These are phyloP conservation scores for Mugil cephalus DNA, from an alignment of 2,113 vertebrate species.

Conservation along the genomic window DNA sequence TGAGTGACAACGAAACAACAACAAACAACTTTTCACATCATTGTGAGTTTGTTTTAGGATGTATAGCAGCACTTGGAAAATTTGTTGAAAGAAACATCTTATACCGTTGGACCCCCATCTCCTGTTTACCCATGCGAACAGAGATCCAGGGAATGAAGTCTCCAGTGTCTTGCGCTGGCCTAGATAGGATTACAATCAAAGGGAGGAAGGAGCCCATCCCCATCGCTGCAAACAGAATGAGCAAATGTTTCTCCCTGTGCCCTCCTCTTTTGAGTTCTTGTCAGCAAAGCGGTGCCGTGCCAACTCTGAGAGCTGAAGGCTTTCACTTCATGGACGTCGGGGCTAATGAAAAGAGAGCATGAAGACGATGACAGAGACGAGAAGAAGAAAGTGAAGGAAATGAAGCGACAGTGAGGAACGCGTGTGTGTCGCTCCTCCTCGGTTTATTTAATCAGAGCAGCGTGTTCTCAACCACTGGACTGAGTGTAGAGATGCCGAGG, in stretches of 20 bases:
- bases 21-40: constrained; percentile 34
- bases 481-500: constrained; percentile 25
- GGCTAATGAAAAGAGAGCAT: constrained; percentile 62
- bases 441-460: constrained; percentile 63
- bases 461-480: constrained; percentile 40
- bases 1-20: constrained; percentile 45
- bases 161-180: constrained; percentile 75
- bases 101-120: constrained; percentile 38
- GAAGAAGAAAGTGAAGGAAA: constrained; percentile 51
- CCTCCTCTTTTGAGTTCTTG: constrained; percentile 47
- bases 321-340: constrained; percentile 34
- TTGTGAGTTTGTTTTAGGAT: constrained; percentile 31
- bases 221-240: constrained; percentile 77
- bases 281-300: constrained; percentile 60
- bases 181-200: constrained; percentile 82
- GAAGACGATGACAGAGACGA: constrained; percentile 51
- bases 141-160: constrained; percentile 69
- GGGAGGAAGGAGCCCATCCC: constrained; percentile 62
- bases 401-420: constrained; percentile 34
- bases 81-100: constrained; percentile 51
- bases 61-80: constrained; percentile 43
- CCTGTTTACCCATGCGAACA: constrained; percentile 71
- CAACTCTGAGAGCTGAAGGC: constrained; percentile 47
- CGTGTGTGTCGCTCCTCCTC: constrained; percentile 7
- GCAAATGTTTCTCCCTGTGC: constrained; percentile 70